Conservation (phyloP, 92 coral and sea anemone genomes). For the Porites rus region DNA sequence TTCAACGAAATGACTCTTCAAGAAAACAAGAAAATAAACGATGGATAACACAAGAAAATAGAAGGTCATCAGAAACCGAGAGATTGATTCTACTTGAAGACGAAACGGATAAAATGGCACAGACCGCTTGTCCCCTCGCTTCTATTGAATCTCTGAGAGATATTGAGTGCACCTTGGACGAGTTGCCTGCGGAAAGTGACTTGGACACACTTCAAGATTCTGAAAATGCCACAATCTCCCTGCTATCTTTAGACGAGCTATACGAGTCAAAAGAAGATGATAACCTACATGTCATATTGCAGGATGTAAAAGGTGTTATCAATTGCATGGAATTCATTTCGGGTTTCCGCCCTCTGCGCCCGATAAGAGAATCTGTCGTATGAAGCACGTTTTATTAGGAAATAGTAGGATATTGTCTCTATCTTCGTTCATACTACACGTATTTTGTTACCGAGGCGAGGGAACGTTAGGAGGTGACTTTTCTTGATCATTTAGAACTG, state of each 20-base stretch:
- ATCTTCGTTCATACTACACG: no score
- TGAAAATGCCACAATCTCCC: slow-evolving; percentile 2
- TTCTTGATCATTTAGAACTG: no score
- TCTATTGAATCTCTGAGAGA: slow-evolving; percentile 23
- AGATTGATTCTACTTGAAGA: slow-evolving; percentile 7
- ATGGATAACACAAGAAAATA: not conserved
- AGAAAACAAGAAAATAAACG: not conserved
- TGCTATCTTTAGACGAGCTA: slow-evolving; percentile 33
- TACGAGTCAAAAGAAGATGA: slow-evolving; percentile 38
- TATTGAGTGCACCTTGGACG: not conserved
- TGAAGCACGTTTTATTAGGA: not conserved
- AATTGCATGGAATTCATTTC: not conserved
- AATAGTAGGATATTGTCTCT: not conserved
- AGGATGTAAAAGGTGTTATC: not conserved
- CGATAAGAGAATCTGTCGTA: slow-evolving; percentile 22
- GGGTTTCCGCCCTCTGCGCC: not conserved
- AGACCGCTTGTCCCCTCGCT: slow-evolving; percentile 29
- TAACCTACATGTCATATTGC: not conserved
- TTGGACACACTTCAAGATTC: not conserved
- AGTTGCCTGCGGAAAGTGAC: not conserved
- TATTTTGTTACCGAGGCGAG: no score
- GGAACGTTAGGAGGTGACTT: no score
- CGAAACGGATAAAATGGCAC: not conserved
- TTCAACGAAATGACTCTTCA: not conserved
- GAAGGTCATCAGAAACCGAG: not conserved